Base-by-base conservation (phyloP, 2,888 invertebrate genomes). In the Drosophila flavopinicola region DNA sequence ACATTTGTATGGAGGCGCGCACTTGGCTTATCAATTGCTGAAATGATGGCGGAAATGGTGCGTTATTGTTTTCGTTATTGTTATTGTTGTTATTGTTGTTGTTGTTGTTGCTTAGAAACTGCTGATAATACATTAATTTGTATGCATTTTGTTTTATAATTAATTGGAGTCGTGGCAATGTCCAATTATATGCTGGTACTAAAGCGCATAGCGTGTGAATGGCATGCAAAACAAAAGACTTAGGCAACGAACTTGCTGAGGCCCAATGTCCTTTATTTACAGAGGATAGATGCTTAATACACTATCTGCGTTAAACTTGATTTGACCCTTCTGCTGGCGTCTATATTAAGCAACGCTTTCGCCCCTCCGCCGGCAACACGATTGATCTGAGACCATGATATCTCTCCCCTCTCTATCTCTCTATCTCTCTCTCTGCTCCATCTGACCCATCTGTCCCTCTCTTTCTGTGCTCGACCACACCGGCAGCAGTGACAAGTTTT, bases 41-140 rank as follows among this genome's bases (percentile, higher is more conserved):
- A 54, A 65, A 83, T 89, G 83, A 88, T 78, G 87, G 89, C 89
- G 88, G 88, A 88, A 89, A 84, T 89, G 78, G 76, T 74, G 75
- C 75, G 57, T 63, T 84, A 77, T 76, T 70, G 33, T 37, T 25
- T 27, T 39, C 41, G 37, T 11, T n/a, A n/a, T n/a, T n/a, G n/a
- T n/a, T n/a, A n/a, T n/a, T n/a, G n/a, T n/a, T n/a, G n/a, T n/a
- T n/a, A n/a, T 25, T 33, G 25, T 25, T 51, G 66, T 69, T 63
- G 61, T 54, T 60, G 49, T 35, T 54, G 48, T 27, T 52, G 48
- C 23, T 30, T 53, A 49, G 48, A 44, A 58, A 47, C 37, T 47
- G 29, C 63, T 63, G 83, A 83, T 83, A 85, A 57, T 30, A 11
- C 20, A 59, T 57, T 56, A 49, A 70, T 69, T 63, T 66, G 52